Evolutionary conservation across 2,797 vertebrate genomes (phyloP), one percentile per base, ranked within the genome.

Genomic region (Aplochiton taeniatus): DNA sequence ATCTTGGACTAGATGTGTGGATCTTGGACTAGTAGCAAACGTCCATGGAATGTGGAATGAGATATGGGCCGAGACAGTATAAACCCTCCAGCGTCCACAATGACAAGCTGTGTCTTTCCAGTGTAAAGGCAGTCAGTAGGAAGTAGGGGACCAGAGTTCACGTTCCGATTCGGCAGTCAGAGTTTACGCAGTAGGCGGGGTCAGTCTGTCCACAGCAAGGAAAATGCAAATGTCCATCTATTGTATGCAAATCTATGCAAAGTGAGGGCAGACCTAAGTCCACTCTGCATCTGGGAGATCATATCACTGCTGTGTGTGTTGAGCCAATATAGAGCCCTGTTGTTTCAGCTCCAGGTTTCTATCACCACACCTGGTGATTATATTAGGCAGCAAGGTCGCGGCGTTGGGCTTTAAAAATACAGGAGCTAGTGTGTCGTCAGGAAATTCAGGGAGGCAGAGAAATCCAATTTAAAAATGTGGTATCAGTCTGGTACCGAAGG

Each of bases 241-340:
- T 59, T 45, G 67, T 61, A 84, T 86, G 82, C 72, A 81, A 80
- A 87, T 85, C 48, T 75, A 82, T 83, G 79, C 77, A 73, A 69
- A 82, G 14, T 16, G 13, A 56, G 58, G 17, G 8, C 42, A 47
- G 52, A 47, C 68, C 12, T 16, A 61, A 18, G 43, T 69, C 5
- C 20, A 65, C 49, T 63, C 31, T 6, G 14, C 60, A 51, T 9
- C 49, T 52, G 57, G 11, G 11, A 72, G 64, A 66, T 58, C 17
- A 58, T 48, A 63, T 16, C 31, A 31, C 31, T 31, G 31, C 31
- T 31, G 31, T 31, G 31, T 31, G 31, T 6, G 31, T 31, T 2
- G 3, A 6, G 31, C 31, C 31, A 31, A 31, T 31, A 31, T 31
- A 31, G 31, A 31, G 31, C 31, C 6, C 31, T 31, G 44, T 8